Evolutionary conservation across 2,113 vertebrate genomes (phyloP), one percentile per base, ranked within the genome.

Genomic region (Gavialis gangeticus): DNA sequence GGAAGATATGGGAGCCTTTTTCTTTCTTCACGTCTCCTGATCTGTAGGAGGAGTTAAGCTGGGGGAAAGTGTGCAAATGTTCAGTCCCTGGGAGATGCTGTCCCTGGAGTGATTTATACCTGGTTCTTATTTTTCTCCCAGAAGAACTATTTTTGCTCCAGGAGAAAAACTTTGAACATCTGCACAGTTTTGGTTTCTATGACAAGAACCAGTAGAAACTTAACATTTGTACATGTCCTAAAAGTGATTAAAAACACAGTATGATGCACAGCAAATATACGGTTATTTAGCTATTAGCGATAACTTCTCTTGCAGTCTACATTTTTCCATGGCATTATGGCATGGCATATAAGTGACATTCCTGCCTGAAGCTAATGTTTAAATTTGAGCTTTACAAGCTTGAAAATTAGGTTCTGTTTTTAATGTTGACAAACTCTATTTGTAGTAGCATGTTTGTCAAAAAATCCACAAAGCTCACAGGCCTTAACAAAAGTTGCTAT

Each of bases 391-490:
- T 91, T 2, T 80, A 82, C 87, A 81, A 88, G 12, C 69, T 86
- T 90, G 25, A 82, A 93, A 95, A 95, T 59, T 62, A 56, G 75
- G 9, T 11, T 34, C 58, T 91, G 27, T 93, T 85, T 95, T 96
- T 92, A 85, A 75, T 58, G 79, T 89, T 58, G 85, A 55, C 58
- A 90, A 81, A 46, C 67, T 55, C 9, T 7, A n/a, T 82, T 86
- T 90, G 22, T 66, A 78, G 24, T 3, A n/a, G 16, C 64, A 67
- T 67, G 46, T 21, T 79, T 85, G 46, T 71, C 89, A 89, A 60
- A 75, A 94, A 77, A 80, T 84, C 64, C 75, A n/a, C 87, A 77
- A 88, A 92, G 82, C 56, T 22, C 27, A 77, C 15, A 94, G 84
- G 73, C 56, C 22, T 88, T 88, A 27, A 69, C 24, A 84, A 19